Base-by-base conservation (phyloP, 2,113 vertebrate species). In the Indicator indicator region DNA sequence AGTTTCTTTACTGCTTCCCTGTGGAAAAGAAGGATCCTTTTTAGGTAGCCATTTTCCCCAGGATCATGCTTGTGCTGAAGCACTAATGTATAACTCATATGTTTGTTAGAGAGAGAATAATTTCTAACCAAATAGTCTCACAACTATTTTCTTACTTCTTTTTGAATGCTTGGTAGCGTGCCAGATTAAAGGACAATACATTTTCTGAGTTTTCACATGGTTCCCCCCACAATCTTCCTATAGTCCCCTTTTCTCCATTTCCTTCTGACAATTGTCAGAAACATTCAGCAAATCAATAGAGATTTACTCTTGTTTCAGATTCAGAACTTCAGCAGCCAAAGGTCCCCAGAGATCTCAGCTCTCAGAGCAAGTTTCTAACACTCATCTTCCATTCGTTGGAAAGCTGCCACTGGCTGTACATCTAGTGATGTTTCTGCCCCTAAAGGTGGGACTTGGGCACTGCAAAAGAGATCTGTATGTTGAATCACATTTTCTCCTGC, bases 301-400 rank as follows among this genome's bases (percentile, higher is more conserved):
- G 14, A 80, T 80, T 72, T 86, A 27, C 28, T 90, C 30, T 87
- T 77, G 32, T 81, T 93, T 56, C 73, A 86, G 38, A 72, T 86
- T 44, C 83, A 68, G 38, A 50, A 86, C 86, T 81, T 83, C 76
- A 92, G 69, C 88, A 92, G 52, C 88, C 88, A 59, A 74, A 88
- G 9, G 30, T 72, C 69, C 40, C 58, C 44, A 56, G 56, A 60
- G 69, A 81, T 9, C 1, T 0, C 2, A 19, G 16, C 6, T 83
- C 68, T 88, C 68, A 92, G 75, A 88, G 54, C 19, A 80, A 72
- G n/a, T 88, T 90, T 87, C 0, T 0, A 79, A 74, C 30, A 17
- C 40, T 93, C 42, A n/a, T 86, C 10, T 86, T 94, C 88, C 42
- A 19, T 71, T 80, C 94, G 17, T 75, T 81, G 88, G 69, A 91